Evolutionary conservation across 2,888 invertebrate genomes (phyloP).

Genomic region (Hedychridium roseum): DNA sequence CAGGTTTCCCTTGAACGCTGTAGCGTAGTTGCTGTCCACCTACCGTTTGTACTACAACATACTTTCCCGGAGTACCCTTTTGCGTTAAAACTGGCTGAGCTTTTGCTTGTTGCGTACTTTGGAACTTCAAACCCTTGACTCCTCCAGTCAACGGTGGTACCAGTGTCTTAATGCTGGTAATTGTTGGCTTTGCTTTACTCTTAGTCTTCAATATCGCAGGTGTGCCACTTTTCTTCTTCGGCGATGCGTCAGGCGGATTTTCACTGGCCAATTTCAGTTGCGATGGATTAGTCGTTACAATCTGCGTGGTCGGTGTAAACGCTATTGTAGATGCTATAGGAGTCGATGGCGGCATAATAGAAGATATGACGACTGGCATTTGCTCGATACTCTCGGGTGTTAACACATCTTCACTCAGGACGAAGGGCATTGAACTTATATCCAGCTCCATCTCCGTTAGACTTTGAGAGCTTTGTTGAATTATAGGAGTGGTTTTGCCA

Average conservation of each 20-base stretch:
- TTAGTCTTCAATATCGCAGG: slow-evolving; percentile 58
- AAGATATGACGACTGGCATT: slow-evolving; percentile 70
- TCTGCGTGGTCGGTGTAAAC: slow-evolving; percentile 43
- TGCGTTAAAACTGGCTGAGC: slow-evolving; percentile 42
- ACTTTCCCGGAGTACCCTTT: slow-evolving; percentile 52
- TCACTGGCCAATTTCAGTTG: slow-evolving; percentile 33
- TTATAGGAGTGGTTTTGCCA: slow-evolving; percentile 29
- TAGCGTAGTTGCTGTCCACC: slow-evolving; percentile 54
- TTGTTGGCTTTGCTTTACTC: slow-evolving; percentile 55
- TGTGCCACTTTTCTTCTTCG: slow-evolving; percentile 55
- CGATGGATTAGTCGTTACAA: slow-evolving; percentile 32
- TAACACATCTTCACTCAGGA: slow-evolving; percentile 75
- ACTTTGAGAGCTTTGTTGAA: slow-evolving; percentile 53
- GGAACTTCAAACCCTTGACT: slow-evolving; percentile 53
- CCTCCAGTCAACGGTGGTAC: slow-evolving; percentile 54
- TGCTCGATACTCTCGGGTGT: slow-evolving; percentile 75
- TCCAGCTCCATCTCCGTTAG: slow-evolving; percentile 67
- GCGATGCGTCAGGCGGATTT: slow-evolving; percentile 23
- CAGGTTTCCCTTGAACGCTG: slow-evolving; percentile 50
- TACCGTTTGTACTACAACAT: slow-evolving; percentile 57
- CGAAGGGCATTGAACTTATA: slow-evolving; percentile 81
- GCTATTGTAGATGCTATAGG: slow-evolving; percentile 33
- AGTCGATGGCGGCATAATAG: slow-evolving; percentile 45
- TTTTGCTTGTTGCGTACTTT: slow-evolving; percentile 42
- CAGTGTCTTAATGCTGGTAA: slow-evolving; percentile 57